Evolutionary conservation across 2,888 invertebrate species (phyloP), one percentile per base, ranked within the genome.

Genomic region (Cecidostiba fungosa): DNA sequence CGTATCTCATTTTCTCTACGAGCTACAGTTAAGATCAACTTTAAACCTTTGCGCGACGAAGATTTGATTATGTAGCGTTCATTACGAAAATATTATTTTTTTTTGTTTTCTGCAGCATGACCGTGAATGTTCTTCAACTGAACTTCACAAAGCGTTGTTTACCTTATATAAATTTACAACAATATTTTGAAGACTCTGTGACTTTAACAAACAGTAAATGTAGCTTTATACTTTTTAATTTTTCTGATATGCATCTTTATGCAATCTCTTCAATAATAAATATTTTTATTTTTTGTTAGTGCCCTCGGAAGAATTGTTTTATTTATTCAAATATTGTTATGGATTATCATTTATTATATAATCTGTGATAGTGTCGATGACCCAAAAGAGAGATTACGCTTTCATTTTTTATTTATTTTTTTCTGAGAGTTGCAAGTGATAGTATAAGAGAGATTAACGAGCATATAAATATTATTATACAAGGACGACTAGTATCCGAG

Each of bases 401-500:
- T 82, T 79, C 23, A 77, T 78, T 5, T 80, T 73, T 76, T 36
- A 62, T 3, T 84, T 74, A 32, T 69, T 66, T 81, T 36, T 74
- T 74, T 73, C 69, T 77, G 23, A 80, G 32, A 77, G 16, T 79
- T 79, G 32, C 43, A 59, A 80, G 39, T 84, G 36, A 76, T 81
- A 81, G 23, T 77, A 79, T 77, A 82, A 72, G 73, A 81, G 54
- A 77, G 62, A 80, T 83, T 85, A 87, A 87, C 84, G 73, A 84
- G 73, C 78, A 84, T 85, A 85, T 87, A 84, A 84, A 87, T 85
- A 87, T 85, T 85, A 85, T 79, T 84, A 76, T 87, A 87, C 82
- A 87, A 84, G 85, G 84, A 85, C 87, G 87, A 87, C 87, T 87
- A 87, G 87, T 87, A 87, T 85, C 84, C 82, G 76, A 84, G 77